Conservation (phyloP, 2,113 vertebrate species). For the Picathartes gymnocephalus region DNA sequence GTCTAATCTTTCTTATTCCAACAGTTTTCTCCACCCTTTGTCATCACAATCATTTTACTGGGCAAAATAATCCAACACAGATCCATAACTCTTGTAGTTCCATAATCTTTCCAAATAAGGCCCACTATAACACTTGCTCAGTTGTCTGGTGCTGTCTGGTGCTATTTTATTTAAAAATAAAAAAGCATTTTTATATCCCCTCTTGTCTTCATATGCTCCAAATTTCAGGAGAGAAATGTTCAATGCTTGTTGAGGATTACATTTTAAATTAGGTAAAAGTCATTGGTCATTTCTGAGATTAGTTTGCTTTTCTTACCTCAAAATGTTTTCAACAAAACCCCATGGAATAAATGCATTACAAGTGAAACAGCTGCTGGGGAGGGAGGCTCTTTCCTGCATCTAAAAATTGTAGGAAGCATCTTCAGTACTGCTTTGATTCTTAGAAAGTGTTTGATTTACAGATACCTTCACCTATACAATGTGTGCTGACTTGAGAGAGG, state of each 20-base stretch:
- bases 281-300: not conserved
- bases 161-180: not conserved
- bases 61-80: not conserved
- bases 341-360: not conserved
- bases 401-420: not conserved
- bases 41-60: not conserved
- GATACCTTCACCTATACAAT: not conserved
- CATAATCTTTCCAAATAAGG: not conserved
- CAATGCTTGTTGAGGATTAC: not conserved
- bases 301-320: not conserved
- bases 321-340: not conserved
- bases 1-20: not conserved
- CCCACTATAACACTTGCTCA: not conserved
- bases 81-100: not conserved
- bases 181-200: not conserved
- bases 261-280: not conserved
- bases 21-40: not conserved
- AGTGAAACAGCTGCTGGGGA: not conserved
- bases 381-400: not conserved
- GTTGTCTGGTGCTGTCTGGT: not conserved
- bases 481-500: not conserved
- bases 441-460: not conserved
- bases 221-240: not conserved
- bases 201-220: not conserved
- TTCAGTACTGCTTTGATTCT: not conserved